Conservation (phyloP, 2,888 invertebrate species). For the Automeris io region DNA sequence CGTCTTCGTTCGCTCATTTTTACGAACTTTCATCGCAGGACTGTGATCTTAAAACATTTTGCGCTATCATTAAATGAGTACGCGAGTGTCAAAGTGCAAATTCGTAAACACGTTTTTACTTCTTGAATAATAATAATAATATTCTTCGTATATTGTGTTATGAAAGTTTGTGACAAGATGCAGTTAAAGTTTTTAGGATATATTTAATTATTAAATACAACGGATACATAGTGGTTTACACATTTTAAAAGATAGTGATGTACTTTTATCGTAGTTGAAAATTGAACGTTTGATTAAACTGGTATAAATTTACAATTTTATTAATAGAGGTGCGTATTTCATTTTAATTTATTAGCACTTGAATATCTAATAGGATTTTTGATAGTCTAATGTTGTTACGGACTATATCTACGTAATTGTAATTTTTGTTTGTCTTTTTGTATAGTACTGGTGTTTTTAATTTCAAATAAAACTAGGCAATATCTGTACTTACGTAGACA, state of each 20-base stretch:
- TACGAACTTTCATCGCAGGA: conserved; percentile 7
- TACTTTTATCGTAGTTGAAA: too few species aligned
- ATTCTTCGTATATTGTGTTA: conserved; percentile 23
- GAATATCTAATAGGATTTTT: neutral
- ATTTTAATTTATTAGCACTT: neutral
- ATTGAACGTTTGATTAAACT: neutral
- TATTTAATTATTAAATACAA: neutral
- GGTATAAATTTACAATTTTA: neutral
- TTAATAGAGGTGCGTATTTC: neutral
- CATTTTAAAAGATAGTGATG: neutral
- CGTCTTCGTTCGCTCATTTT: neutral
- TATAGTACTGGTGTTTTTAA: too few species aligned
- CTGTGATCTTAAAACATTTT: conserved; percentile 3
- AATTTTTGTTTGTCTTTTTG: too few species aligned
- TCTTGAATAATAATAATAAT: neutral
- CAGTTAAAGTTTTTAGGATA: conserved; percentile 45
- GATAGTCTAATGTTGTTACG: neutral
- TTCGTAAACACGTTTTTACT: neutral
- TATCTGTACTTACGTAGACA: too few species aligned
- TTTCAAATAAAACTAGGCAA: too few species aligned
- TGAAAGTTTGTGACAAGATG: conserved; percentile 53
- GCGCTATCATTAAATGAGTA: conserved; percentile 11
- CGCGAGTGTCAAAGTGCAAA: conserved; percentile 27
- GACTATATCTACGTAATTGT: too few species aligned
- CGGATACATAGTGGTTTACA: neutral